Evolutionary conservation across 1,140 invertebrate genomes (phyloP), one percentile per base, ranked within the genome.

Genomic region (Drosophila cardini): DNA sequence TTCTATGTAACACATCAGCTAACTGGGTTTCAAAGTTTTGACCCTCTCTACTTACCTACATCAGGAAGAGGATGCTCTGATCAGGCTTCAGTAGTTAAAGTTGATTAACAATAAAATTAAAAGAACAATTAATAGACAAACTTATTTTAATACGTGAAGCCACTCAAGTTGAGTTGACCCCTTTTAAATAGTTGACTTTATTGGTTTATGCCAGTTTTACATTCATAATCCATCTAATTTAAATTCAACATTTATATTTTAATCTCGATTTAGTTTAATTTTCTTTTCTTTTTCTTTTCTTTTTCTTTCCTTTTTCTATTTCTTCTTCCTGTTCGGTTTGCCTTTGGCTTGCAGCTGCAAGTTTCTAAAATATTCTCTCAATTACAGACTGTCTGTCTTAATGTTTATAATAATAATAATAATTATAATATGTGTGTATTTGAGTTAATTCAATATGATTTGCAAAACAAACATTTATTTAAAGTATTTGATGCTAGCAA

Each of bases 371-470:
- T 58, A 30, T 40, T 55, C 15, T 53, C 32, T 55, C 40, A 45
- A 40, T 64, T 64, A 53, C 30, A 34, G 34, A 21, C 36, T 42
- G 30, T 53, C 13, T 53, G 50, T 36, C 55, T 38, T 42, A 56
- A 69, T 38, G 34, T 34, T 53, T 34, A 53, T 32, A 13, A 53
- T 53, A 34, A 52, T 52, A 52, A 52, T 52, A 52, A 60, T 61
- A 21, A 46, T 48, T 65, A 71, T 85, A 89, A 86, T 86, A 86
- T 86, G 83, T 86, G 83, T 86, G 83, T 86, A 86, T 83, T 86
- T 86, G 83, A 82, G 75, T 86, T 83, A 86, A 87, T 82, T 86
- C 83, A 86, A 87, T 86, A 87, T 86, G 83, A 75, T 69, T 80
- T 78, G 72, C 21, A 70, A 86, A 87, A 73, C 79, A 70, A 79